These are phyloP conservation scores for Galleria mellonella DNA, from an alignment of 1,140 invertebrate genomes.

Conservation along the genomic window DNA sequence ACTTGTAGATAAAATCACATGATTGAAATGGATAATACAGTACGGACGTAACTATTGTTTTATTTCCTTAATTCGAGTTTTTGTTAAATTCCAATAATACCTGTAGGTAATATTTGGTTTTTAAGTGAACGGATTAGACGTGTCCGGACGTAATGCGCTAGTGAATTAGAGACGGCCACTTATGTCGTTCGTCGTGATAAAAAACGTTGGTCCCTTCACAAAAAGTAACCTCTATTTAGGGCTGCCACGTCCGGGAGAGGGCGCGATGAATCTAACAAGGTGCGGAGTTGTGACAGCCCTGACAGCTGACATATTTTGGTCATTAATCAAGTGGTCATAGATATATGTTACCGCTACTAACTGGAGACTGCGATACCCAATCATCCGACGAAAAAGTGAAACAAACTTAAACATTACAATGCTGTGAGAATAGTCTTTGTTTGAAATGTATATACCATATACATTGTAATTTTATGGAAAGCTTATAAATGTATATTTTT, in stretches of 20 bases:
- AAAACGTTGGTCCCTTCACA: conserved; percentile 47
- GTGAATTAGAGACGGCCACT: conserved; percentile 35
- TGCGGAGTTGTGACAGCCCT: conserved; percentile 60
- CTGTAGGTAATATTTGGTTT: not conserved
- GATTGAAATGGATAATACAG: conserved; percentile 23
- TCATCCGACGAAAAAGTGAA: conserved; percentile 22
- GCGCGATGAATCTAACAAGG: conserved; percentile 59
- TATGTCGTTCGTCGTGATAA: conserved; percentile 34
- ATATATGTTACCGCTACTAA: conserved; percentile 33
- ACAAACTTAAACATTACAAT: conserved; percentile 6
- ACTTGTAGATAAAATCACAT: conserved; percentile 7
- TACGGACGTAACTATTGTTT: conserved; percentile 17
- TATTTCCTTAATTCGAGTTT: conserved; percentile 1
- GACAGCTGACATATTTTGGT: conserved; percentile 65
- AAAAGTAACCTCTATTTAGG: conserved; percentile 56
- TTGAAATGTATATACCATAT: too few relatives aligned
- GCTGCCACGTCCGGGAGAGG: conserved; percentile 39
- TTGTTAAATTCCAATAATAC: not conserved
- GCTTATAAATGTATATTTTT: too few relatives aligned
- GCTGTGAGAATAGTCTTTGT: conserved; percentile 12
- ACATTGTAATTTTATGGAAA: too few relatives aligned
- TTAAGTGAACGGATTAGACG: conserved; percentile 19
- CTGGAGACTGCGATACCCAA: conserved; percentile 25
- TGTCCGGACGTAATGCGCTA: conserved; percentile 26
- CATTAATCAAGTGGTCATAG: conserved; percentile 60